Percentiles rank a stretch among this genome's conserved stretches.
phyloP scores from a whole-genome alignment of 2,797 vertebrate genomes.

The Orientallactaga sibirica region DNA sequence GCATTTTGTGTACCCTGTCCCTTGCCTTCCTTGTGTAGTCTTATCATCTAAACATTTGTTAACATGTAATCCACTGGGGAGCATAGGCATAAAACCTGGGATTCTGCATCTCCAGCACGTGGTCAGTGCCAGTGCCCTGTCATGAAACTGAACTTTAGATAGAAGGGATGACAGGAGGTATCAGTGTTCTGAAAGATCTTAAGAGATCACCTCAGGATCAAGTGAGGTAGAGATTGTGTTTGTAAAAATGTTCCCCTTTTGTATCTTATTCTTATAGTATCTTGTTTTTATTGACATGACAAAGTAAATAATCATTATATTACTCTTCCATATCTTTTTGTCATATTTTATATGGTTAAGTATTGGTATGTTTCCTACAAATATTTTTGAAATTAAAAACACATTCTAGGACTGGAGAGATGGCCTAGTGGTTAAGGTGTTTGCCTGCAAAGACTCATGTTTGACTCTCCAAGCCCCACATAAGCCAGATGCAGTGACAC shows the following conservation, averaged over 20 bases:
- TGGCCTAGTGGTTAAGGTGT: no score
- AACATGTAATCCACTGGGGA: background rate
- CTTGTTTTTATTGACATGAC: background rate
- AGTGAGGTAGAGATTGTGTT: background rate
- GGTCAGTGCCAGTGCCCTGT: background rate
- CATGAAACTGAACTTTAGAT: background rate
- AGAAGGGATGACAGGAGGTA: background rate
- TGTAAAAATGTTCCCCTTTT: background rate
- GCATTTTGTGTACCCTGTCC: background rate
- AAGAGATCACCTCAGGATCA: slow-evolving; percentile 4
- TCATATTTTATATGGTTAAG: no score
- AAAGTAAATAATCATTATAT: slow-evolving; percentile 24
- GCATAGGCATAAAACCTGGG: background rate
- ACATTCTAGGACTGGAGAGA: no score
- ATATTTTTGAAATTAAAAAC: no score
- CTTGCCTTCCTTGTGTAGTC: background rate
- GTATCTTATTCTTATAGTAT: background rate
- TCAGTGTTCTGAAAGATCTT: background rate
- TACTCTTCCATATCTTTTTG: background rate
- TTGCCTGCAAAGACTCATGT: no score
- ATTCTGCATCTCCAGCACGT: background rate
- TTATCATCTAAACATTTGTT: background rate
- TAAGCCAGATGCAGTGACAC: no score
- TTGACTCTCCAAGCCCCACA: no score
- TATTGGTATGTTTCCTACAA: no score